phyloP scores from a whole-genome alignment of 1,140 invertebrate species.

The Chironomus tepperi region DNA sequence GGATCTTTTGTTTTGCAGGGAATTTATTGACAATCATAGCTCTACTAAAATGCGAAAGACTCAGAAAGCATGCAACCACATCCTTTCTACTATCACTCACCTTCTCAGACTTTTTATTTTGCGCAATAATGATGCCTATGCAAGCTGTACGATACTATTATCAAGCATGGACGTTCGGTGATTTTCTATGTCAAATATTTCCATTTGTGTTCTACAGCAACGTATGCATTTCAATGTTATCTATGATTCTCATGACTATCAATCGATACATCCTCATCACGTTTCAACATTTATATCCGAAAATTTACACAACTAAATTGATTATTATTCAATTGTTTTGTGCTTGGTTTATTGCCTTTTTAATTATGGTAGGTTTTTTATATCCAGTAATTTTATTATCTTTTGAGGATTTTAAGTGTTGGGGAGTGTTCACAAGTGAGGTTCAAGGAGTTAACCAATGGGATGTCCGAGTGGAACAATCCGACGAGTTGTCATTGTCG shows the following conservation, averaged over 20 bases:
- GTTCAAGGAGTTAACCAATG: too few relatives aligned
- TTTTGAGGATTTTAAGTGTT: too few relatives aligned
- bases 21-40: slow-evolving; percentile 73
- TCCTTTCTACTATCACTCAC: slow-evolving; percentile 80
- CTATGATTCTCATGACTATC: slow-evolving; percentile 82
- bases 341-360: slow-evolving; percentile 64
- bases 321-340: slow-evolving; percentile 65
- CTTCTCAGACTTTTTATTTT: slow-evolving; percentile 78
- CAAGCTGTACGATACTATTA: slow-evolving; percentile 73
- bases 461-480: too few relatives aligned
- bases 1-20: slow-evolving; percentile 46
- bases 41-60: slow-evolving; percentile 60
- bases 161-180: slow-evolving; percentile 66
- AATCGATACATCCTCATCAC: slow-evolving; percentile 83
- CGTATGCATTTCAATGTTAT: slow-evolving; percentile 74
- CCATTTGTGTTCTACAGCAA: slow-evolving; percentile 85
- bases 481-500: too few relatives aligned
- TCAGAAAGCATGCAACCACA: slow-evolving; percentile 73
- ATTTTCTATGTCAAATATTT: slow-evolving; percentile 69
- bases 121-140: slow-evolving; percentile 71
- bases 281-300: slow-evolving; percentile 61
- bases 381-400: too few relatives aligned
- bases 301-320: slow-evolving; percentile 60
- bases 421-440: too few relatives aligned
- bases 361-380: slow-evolving; percentile 49